Evolutionary conservation across 1,140 invertebrate genomes (phyloP), one percentile per base, ranked within the genome.

Genomic region (Tribolium madens): DNA sequence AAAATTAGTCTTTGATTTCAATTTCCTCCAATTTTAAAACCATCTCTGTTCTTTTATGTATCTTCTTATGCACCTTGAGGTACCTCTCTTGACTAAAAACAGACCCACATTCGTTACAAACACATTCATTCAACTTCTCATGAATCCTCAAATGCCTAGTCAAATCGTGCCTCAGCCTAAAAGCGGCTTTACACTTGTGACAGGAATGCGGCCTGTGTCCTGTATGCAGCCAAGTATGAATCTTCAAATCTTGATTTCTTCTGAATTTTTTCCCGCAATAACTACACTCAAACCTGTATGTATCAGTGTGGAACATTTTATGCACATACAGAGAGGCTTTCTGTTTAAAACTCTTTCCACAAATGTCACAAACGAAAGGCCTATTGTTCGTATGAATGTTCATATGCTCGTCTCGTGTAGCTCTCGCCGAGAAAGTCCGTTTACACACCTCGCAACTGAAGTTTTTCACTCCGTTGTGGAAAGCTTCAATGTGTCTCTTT

Each of bases 241-340:
- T 46, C 53, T 81, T 83, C n/a, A 84, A 78, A 21, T 83, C 80
- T 13, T 77, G 72, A 7, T 70, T 68, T 6, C 81, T 57, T 18
- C 80, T 72, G 47, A 79, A 84, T 47, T 80, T 83, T 26, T 83
- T 83, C 10, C 57, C 77, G 33, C 83, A 85, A 4, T 98, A 95
- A 86, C 98, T 96, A 88, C 98, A 99, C 0, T 95, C 93, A 84
- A 98, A 99, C 3, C 68, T 72, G 57, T 74, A 80, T 46, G 57
- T 73, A 53, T 99, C 95, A 0, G 96, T 98, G 86, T 99, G 98
- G 3, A 97, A 99, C 81, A 97, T 89, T 87, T 98, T 97, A 87
- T 99, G 98, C 74, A 98, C 98, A 68, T 98, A 88, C 42, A 99
- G 88, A 85, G 81, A 80, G 3, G 78, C 79, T 14, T 79, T 80